Conservation (phyloP, 1,140 invertebrate genomes). For the Stegodyphus dumicola region DNA sequence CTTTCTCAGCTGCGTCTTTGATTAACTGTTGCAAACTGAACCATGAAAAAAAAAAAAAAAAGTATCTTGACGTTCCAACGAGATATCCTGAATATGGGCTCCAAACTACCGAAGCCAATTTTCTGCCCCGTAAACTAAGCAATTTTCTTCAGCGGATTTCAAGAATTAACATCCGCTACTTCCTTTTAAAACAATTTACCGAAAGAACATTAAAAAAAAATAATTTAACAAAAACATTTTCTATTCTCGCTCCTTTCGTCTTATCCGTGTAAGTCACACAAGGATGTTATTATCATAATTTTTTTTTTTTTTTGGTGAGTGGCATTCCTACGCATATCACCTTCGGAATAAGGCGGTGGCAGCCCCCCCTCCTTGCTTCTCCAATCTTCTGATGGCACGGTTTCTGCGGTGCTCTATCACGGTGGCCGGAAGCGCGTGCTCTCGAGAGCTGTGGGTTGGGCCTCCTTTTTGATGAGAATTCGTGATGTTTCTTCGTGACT, state of each 20-base stretch:
- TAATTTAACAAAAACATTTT: constrained; percentile 15
- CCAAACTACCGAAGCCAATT: too few relatives aligned
- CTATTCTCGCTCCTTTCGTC: background rate
- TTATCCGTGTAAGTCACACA: constrained; percentile 15
- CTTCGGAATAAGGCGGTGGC: background rate
- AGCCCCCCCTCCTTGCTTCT: background rate
- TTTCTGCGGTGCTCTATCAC: constrained; percentile 38
- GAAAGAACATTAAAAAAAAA: background rate
- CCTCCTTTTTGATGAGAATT: constrained; percentile 45
- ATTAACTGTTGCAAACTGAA: too few relatives aligned
- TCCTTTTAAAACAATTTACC: background rate
- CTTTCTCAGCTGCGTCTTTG: too few relatives aligned
- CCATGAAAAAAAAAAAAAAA: too few relatives aligned
- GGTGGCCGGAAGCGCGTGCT: constrained; percentile 5
- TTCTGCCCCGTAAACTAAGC: too few relatives aligned
- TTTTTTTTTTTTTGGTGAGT: too few relatives aligned
- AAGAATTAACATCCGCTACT: background rate
- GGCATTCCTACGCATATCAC: background rate
- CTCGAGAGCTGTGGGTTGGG: constrained; percentile 11
- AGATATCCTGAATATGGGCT: too few relatives aligned
- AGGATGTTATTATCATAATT: constrained; percentile 21
- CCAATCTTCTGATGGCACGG: constrained; percentile 7
- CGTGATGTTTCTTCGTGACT: constrained; percentile 44
- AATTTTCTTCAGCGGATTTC: too few relatives aligned
- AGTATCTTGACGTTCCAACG: too few relatives aligned